Conservation (phyloP, 2,797 vertebrate genomes). For the Mormyrus proboscirostris region DNA sequence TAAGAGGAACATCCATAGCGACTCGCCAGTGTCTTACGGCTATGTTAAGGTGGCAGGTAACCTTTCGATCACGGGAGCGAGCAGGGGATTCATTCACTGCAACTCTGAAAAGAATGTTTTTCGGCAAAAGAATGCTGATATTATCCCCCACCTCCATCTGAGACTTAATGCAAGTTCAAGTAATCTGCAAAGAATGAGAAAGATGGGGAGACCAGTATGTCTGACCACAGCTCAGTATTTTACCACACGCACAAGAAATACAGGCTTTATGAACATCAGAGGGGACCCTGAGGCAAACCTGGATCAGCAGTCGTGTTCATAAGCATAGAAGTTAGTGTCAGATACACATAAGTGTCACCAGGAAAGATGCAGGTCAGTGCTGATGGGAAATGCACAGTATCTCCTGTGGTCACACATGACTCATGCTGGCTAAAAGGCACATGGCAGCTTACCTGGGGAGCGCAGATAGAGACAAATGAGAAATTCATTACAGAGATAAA, state of each 20-base stretch:
- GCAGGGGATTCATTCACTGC: neutral
- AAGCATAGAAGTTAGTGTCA: neutral
- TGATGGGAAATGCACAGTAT: neutral
- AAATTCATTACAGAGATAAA: conserved; percentile 11
- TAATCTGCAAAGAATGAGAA: neutral
- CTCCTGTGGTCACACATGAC: neutral
- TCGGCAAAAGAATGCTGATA: neutral
- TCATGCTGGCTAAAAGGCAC: conserved; percentile 5
- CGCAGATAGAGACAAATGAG: neutral
- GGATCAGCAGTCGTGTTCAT: neutral
- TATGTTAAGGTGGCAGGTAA: neutral
- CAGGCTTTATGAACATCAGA: neutral
- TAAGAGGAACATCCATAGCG: neutral
- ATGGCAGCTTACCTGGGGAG: neutral
- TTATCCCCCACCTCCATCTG: neutral
- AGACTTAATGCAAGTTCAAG: conserved; percentile 2
- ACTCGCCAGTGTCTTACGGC: neutral
- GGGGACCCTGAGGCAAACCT: neutral
- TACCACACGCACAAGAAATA: neutral
- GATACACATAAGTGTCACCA: neutral
- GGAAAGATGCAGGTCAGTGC: neutral
- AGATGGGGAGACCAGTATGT: neutral
- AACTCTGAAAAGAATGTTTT: neutral
- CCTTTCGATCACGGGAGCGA: neutral
- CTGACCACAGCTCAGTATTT: neutral